Base-by-base conservation (phyloP, 2,888 invertebrate species). In the Pyrrhosoma nymphula region DNA sequence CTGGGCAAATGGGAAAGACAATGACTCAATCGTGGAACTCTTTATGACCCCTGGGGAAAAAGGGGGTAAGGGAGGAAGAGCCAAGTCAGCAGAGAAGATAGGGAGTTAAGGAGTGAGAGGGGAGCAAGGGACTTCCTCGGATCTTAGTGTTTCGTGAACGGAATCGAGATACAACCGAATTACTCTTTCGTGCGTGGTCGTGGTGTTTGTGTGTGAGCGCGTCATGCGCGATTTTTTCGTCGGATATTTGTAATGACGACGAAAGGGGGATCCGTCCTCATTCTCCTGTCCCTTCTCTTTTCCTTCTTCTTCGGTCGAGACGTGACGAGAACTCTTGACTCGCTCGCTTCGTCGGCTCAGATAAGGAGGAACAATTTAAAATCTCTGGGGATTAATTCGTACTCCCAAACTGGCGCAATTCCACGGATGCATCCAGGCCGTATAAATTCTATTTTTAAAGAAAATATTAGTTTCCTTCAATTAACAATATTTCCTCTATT, bases 21-120 rank as follows among this genome's bases (percentile, higher is more conserved):
- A 89, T 47, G 89, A 89, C 89, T 89, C 89, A 89, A 89, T 89
- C 55, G 56, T n/a, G 89, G n/a, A 56, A n/a, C 89, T 89, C 89
- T 89, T 60, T 89, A 55, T 56, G 89, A 55, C 89, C 82, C 82
- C 82, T 23, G 35, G 82, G 82, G 82, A 82, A 82, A 82, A 35
- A 14, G 35, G 30, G 35, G 75, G 26, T 0, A 69, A 8, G 69
- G 35, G 35, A 82, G 14, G 14, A 18, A 14, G n/a, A 69, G 69
- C 60, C 60, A 60, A 3, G 60, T 12, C 60, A 60, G 12, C 18
- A 10, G 69, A n/a, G n/a, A 47, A 47, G 47, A 47, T 47, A n/a
- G 69, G n/a, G 69, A 35, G 82, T 14, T n/a, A 69, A 14, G 16
- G 30, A 82, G 82, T 0, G 60, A 60, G 60, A 10, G 20, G 60